Conservation (phyloP, 2,113 vertebrate species). For the Sphyrna mokarran region DNA sequence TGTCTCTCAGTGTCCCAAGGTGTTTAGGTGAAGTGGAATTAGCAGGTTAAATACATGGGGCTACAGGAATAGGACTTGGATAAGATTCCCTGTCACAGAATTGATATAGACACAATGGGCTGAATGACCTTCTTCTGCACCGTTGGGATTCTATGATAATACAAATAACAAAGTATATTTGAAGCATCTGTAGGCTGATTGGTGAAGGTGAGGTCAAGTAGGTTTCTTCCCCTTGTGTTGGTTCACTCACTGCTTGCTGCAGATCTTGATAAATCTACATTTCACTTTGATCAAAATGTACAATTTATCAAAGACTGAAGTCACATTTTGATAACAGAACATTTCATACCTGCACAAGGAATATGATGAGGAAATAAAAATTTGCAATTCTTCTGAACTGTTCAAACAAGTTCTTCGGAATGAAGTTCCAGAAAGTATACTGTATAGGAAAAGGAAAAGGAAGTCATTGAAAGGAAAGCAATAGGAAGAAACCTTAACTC, state of each 20-base stretch:
- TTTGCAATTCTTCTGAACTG: constrained; percentile 97
- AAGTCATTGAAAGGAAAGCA: neutral
- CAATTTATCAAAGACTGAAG: neutral
- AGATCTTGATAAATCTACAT: neutral
- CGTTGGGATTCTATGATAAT: too few relatives aligned
- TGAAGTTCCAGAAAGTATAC: constrained; percentile 98
- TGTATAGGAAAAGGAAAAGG: constrained; percentile 49
- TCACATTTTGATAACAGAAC: neutral
- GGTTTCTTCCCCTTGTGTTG: neutral
- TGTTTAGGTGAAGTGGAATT: too few relatives aligned
- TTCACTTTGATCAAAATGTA: neutral
- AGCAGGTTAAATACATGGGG: too few relatives aligned
- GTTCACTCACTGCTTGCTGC: neutral
- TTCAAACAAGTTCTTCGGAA: constrained; percentile 96
- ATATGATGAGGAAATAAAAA: constrained; percentile 98
- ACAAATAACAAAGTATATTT: too few relatives aligned
- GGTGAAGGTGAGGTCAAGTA: neutral
- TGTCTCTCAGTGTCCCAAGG: too few relatives aligned
- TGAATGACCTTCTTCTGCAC: too few relatives aligned
- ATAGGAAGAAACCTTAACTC: neutral
- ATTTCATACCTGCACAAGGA: constrained; percentile 87
- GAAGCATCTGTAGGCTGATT: neutral
- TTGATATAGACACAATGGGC: too few relatives aligned
- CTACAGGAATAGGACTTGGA: too few relatives aligned
- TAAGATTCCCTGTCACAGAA: too few relatives aligned